A percentile compares a stretch with the other conserved stretches of the same genome.
These are phyloP conservation scores for Onychostoma macrolepis DNA, from an alignment of 2,113 vertebrate species.

Conservation along the genomic window DNA sequence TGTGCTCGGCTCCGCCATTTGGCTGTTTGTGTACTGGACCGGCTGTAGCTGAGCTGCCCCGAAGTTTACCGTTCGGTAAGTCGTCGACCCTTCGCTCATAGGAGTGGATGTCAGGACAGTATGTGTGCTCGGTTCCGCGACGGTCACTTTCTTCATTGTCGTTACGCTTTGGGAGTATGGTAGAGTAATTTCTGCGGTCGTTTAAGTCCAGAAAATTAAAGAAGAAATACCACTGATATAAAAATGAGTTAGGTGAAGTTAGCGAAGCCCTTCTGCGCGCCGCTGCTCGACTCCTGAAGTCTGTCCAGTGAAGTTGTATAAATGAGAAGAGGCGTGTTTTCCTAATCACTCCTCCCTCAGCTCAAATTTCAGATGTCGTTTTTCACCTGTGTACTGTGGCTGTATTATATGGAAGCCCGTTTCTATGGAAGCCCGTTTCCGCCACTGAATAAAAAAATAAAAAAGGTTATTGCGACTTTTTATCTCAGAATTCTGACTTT, in stretches of 20 bases:
- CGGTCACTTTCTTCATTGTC: not conserved
- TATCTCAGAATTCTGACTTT: too few species aligned
- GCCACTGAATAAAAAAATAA: too few species aligned
- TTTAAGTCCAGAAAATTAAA: not conserved
- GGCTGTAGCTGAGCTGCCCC: constrained; percentile 24
- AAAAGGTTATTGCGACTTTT: too few species aligned
- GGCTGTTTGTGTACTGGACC: constrained; percentile 59
- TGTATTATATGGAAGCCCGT: too few species aligned
- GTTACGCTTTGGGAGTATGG: constrained; percentile 47
- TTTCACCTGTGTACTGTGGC: not conserved
- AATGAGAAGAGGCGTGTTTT: constrained; percentile 32
- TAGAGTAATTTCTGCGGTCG: constrained; percentile 63
- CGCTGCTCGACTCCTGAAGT: not conserved
- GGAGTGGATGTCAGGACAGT: not conserved
- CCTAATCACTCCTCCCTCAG: not conserved
- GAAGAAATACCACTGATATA: not conserved
- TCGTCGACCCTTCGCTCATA: not conserved
- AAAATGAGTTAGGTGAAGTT: not conserved
- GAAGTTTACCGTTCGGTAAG: constrained; percentile 60
- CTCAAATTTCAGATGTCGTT: not conserved
- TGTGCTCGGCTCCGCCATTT: constrained; percentile 35
- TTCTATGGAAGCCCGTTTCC: too few species aligned
- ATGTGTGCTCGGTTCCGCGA: not conserved
- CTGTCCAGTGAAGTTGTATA: not conserved
- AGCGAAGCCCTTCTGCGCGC: not conserved